Base-by-base conservation (phyloP, 2,797 vertebrate species). In the Eulemur albifrons region DNA sequence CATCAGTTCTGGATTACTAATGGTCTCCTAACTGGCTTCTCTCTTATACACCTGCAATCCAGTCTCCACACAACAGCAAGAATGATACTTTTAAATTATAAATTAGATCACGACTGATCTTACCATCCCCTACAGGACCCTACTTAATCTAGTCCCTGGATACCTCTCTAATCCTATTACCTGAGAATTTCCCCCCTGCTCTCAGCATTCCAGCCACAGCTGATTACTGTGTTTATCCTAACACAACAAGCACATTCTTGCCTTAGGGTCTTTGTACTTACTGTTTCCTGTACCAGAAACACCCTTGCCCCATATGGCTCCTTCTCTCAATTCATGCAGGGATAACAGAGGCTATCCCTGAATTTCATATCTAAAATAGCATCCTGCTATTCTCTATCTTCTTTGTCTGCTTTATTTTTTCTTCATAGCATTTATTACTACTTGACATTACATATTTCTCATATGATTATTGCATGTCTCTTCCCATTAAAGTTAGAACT, bases 401-500 rank as follows among this genome's bases (percentile, higher is more conserved):
- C 59, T 80, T 63, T 23, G 0, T 40, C 8, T 43, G 92, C 54
- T 75, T 88, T 90, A 45, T 79, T 80, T 93, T 93, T 94, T 88
- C 88, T 73, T 72, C 76, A 50, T 32, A 79, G n/a, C 7, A 43
- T 54, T 93, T 88, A 77, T 52, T 75, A 30, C 45, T 88, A 35
- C 67, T 93, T 92, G 85, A 83, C 63, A 67, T 79, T 70, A 65
- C 35, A 79, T 65, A 81, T 72, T 59, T 96, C 45, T 85, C 57
- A 65, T 83, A 73, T 79, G 18, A 75, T 90, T 73, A 72, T 84
- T 85, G 54, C 48, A 72, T 88, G 43, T 77, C 45, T 93, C 93
- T 91, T 95, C 23, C 67, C 48, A 73, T 90, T 82, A 80, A 91
- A 82, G 45, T 90, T 23, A 80, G 82, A 96, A 35, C 30, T 77